A percentile compares a stretch with the other conserved stretches of the same genome.
Evolutionary conservation across 2,797 vertebrate genomes (phyloP).

Genomic region (Atherinosoma microstoma): DNA sequence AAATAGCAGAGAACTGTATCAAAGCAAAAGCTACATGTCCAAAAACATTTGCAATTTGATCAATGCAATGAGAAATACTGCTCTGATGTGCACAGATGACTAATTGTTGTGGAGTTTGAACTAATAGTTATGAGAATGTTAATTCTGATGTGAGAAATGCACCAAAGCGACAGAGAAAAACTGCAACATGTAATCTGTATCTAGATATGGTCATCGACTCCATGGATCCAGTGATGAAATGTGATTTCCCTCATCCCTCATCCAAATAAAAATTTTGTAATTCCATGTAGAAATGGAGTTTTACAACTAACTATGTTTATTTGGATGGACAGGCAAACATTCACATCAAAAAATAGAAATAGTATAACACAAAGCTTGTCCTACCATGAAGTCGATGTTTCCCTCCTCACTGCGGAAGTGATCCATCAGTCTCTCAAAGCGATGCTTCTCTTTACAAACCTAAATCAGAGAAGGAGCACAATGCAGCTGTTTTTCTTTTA

Average conservation of each 20-base stretch:
- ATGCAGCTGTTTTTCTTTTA: background rate
- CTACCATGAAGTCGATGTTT: slow-evolving; percentile 98
- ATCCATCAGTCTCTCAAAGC: slow-evolving; percentile 98
- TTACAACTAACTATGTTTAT: background rate
- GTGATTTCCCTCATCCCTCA: background rate
- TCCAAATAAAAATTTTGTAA: background rate
- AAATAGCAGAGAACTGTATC: too few species aligned
- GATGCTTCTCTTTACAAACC: slow-evolving; percentile 97
- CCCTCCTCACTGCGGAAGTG: slow-evolving; percentile 95
- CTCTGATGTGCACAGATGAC: too few species aligned
- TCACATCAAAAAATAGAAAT: background rate
- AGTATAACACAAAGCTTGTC: background rate
- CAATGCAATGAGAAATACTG: too few species aligned
- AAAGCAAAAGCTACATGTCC: too few species aligned
- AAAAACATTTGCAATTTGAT: too few species aligned
- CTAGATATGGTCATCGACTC: background rate
- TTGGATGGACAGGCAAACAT: background rate
- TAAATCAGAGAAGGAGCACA: slow-evolving; percentile 57
- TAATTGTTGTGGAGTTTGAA: too few species aligned
- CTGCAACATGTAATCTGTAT: background rate
- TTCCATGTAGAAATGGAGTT: background rate
- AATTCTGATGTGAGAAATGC: too few species aligned
- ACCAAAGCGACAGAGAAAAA: too few species aligned
- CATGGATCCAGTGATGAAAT: background rate
- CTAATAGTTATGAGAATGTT: too few species aligned